Conservation (phyloP, 37 sponge, comb jelly and placozoan species). For the Tethya wilhelma region DNA sequence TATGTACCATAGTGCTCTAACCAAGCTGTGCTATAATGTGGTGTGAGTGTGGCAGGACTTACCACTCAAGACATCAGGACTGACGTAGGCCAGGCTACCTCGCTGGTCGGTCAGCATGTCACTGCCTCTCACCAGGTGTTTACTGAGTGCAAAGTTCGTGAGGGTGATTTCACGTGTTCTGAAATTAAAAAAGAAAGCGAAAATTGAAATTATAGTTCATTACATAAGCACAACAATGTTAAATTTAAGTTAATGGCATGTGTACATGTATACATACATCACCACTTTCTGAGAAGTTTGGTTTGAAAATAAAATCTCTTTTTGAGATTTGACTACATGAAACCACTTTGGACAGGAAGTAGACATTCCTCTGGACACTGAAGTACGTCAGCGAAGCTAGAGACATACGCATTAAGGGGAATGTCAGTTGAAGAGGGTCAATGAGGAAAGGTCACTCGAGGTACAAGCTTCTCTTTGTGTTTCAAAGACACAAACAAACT, state of each 20-base stretch:
- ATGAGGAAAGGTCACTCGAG: no score
- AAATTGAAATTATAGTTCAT: neutral
- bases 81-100: slow-evolving; percentile 88
- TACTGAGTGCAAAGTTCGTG: slow-evolving; percentile 82
- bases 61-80: slow-evolving; percentile 92
- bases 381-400: no score
- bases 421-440: no score
- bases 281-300: no score
- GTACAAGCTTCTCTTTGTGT: no score
- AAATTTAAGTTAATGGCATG: neutral
- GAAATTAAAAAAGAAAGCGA: neutral
- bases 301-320: no score
- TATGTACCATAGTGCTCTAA: neutral
- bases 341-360: no score
- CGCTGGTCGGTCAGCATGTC: slow-evolving; percentile 78
- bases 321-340: no score
- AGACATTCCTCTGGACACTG: no score
- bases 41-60: slow-evolving; percentile 13
- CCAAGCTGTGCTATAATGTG: neutral
- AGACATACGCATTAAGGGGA: no score
- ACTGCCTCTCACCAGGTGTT: slow-evolving; percentile 67
- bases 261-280: neutral
- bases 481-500: no score
- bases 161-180: slow-evolving; percentile 60
- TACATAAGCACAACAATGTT: no score